Evolutionary conservation across 2,888 invertebrate genomes (phyloP), one percentile per base, ranked within the genome.

Genomic region (Coremacera marginata): DNA sequence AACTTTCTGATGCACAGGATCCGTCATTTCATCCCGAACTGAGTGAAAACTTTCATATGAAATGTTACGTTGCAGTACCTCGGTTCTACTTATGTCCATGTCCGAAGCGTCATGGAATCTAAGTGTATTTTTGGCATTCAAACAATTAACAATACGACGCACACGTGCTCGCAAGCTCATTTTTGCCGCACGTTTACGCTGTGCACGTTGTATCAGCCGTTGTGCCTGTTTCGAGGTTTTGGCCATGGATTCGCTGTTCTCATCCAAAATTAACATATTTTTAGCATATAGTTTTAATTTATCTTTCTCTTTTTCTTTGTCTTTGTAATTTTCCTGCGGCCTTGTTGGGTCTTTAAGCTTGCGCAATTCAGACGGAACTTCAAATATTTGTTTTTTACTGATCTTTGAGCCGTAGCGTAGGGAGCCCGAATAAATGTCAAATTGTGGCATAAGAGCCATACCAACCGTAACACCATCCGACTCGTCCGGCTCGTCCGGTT

Each of bases 31-130:
- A 14, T 83, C 83, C 7, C 60, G 44, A 2, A 81, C 25, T 5
- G 89, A 87, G 74, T 84, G 83, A 62, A 87, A 87, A 49, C 86
- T 88, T 0, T 77, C 65, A 25, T 75, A 31, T 0, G 86, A 86
- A 8, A 76, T 70, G 22, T 78, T 82, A 0, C 76, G 79, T 4
- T 80, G 80, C 2, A 81, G 60, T 65, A 81, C 55, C 60, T 83
- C 83, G 3, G 82, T 81, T 44, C 78, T 79, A 14, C 52, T 63
- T 16, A 77, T 70, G 8, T 80, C 79, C 1, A 82, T 37, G 16
- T 79, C 79, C 22, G 67, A 78, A 8, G 71, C 51, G 60, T 79
- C 77, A 68, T 78, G 77, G 31, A 80, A 76, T 0, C n/a, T 9
- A 0, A 52, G 55, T 8, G 34, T 27, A 0, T 63, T 73, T 14